Conservation (phyloP, 2,888 invertebrate genomes). For the Polyploca ridens region DNA sequence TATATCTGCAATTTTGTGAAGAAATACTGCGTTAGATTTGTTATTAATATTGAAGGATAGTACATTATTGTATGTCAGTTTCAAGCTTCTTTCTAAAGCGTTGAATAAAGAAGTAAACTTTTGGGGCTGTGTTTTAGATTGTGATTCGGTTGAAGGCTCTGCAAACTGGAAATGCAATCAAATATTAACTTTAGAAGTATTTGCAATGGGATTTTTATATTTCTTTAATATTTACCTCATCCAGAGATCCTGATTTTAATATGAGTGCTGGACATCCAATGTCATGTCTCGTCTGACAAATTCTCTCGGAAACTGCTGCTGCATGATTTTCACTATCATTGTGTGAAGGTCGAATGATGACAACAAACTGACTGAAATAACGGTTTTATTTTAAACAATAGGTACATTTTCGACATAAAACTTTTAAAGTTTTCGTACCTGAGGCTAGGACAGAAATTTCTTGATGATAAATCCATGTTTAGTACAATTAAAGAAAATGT, state of each 20-base stretch:
- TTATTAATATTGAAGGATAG: slow-evolving; percentile 39
- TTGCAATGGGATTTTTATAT: no score
- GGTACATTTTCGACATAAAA: slow-evolving; percentile 12
- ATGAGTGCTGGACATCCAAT: slow-evolving; percentile 44
- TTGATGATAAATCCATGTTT: slow-evolving; percentile 55
- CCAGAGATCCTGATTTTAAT: slow-evolving; percentile 28
- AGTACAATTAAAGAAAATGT: slow-evolving; percentile 43
- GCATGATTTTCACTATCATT: slow-evolving; percentile 36
- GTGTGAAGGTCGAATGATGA: slow-evolving; percentile 34
- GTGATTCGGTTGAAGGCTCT: slow-evolving; percentile 23
- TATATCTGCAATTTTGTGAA: slow-evolving; percentile 35
- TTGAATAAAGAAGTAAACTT: slow-evolving; percentile 45
- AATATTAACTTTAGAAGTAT: background rate
- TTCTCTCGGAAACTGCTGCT: slow-evolving; percentile 38
- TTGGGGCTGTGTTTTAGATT: slow-evolving; percentile 23
- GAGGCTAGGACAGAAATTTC: slow-evolving; percentile 49
- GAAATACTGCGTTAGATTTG: slow-evolving; percentile 26
- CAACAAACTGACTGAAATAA: slow-evolving; percentile 48
- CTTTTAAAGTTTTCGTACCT: slow-evolving; percentile 42
- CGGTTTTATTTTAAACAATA: background rate
- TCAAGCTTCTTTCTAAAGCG: slow-evolving; percentile 52
- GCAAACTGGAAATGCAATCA: background rate
- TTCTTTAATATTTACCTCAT: slow-evolving; percentile 28
- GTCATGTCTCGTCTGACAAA: slow-evolving; percentile 41
- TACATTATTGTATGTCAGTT: slow-evolving; percentile 50